A percentile compares a stretch with the other conserved stretches of the same genome.
These are phyloP conservation scores for Protomyctophum bolini DNA, from an alignment of 2,113 vertebrate species.

Conservation along the genomic window DNA sequence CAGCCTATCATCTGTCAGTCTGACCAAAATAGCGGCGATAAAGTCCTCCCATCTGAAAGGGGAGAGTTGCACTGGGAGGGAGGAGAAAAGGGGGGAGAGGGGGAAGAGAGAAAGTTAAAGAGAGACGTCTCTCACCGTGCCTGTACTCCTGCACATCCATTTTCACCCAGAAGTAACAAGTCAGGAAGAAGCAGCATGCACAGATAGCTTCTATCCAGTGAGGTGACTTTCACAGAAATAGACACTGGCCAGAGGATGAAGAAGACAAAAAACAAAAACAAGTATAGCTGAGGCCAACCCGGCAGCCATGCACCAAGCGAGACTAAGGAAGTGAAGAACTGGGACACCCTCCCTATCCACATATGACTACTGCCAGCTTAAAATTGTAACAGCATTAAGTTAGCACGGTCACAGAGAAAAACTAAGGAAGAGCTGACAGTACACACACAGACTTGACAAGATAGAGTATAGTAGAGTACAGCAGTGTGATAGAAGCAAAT, in stretches of 20 bases:
- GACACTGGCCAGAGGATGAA: conserved; percentile 16
- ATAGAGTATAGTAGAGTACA: background rate
- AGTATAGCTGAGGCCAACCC: conserved; percentile 25
- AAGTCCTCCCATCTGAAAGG: background rate
- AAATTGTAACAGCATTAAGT: conserved; percentile 14
- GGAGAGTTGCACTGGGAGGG: background rate
- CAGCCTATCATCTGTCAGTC: background rate
- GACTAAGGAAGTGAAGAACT: conserved; percentile 4
- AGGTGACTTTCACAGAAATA: conserved; percentile 19
- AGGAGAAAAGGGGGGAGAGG: background rate
- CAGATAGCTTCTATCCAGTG: background rate
- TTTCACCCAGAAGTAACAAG: conserved; percentile 38
- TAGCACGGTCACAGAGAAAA: conserved; percentile 4
- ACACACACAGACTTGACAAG: background rate
- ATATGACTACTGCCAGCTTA: conserved; percentile 4
- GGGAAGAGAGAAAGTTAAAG: background rate
- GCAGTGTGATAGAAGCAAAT: conserved; percentile 8
- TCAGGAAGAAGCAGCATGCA: conserved; percentile 12
- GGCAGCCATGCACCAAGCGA: background rate
- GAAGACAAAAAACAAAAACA: conserved; percentile 13
- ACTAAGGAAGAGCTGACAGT: background rate
- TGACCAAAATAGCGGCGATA: background rate
- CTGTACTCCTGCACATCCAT: conserved; percentile 54
- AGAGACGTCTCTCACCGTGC: conserved; percentile 49
- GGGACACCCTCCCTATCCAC: background rate